A percentile compares a stretch with the other conserved stretches of the same genome.
Conservation (phyloP, 2,797 vertebrate species). For the Sebastes minor region DNA sequence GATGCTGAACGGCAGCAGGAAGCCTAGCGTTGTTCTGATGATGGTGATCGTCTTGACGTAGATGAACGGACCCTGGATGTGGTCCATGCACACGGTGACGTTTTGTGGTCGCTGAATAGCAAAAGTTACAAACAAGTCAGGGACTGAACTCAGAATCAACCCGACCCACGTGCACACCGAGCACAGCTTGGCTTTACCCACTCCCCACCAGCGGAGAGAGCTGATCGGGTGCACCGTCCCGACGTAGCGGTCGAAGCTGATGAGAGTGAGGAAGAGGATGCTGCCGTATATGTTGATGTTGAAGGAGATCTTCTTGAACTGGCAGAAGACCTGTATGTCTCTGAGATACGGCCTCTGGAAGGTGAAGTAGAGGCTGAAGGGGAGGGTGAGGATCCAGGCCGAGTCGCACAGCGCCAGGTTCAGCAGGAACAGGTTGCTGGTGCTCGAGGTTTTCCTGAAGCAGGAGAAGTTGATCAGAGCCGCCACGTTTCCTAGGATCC, state of each 20-base stretch:
- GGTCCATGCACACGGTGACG: constrained; percentile 57
- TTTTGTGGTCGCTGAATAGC: constrained; percentile 16
- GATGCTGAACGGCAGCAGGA: constrained; percentile 78
- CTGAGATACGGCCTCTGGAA: constrained; percentile 53
- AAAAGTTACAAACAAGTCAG: constrained; percentile 76
- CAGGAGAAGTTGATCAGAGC: constrained; percentile 78
- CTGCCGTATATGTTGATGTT: constrained; percentile 85
- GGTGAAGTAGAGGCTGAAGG: constrained; percentile 80
- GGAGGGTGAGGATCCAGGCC: constrained; percentile 82
- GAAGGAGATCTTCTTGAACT: constrained; percentile 81
- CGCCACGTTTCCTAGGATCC: constrained; percentile 82
- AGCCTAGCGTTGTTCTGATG: constrained; percentile 74
- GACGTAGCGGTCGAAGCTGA: constrained; percentile 84
- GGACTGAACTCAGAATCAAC: constrained; percentile 65
- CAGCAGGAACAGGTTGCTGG: constrained; percentile 81
- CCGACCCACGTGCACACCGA: constrained; percentile 72
- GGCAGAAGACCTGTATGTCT: constrained; percentile 72
- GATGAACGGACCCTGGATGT: constrained; percentile 61
- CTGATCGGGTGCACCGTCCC: constrained; percentile 83
- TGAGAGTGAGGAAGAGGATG: constrained; percentile 84
- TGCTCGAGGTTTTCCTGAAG: constrained; percentile 71
- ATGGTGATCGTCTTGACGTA: constrained; percentile 65
- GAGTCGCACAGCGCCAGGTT: constrained; percentile 85
- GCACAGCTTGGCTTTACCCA: constrained; percentile 78
- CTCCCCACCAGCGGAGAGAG: constrained; percentile 84